Evolutionary conservation across 2,797 vertebrate species (phyloP), one percentile per base, ranked within the genome.

Genomic region (Hemibagrus guttatus): DNA sequence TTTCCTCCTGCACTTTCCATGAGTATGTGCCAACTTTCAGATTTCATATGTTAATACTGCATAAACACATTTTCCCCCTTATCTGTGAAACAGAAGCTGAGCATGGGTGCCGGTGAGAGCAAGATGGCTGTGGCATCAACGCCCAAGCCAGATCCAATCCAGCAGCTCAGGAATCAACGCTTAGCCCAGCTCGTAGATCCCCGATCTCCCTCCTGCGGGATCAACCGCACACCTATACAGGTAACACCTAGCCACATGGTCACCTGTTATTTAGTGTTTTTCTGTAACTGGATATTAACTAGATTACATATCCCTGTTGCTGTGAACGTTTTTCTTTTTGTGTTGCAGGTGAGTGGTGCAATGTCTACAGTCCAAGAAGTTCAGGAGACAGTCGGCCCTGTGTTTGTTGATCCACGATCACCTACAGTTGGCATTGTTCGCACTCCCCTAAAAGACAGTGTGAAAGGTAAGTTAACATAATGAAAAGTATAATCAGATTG

Each of bases 211-310:
- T 94, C 95, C 35, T 54, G 80, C 0, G 91, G 14, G 3, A 88
- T 96, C 5, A 86, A 93, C 49, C 95, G 96, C 8, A 96, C 95
- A 42, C 96, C 96, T 63, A 95, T 96, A 87, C 96, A 96, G 93
- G 96, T 96, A 88, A 63, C 23, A 0, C 17, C 28, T 74, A 17
- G 11, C 42, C 6, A 81, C 6, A n/a, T 63, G 16, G 13, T 19
- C 59, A 49, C 42, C 39, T 19, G 19, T 42, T 42, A 13, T n/a
- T 59, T 9, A 4, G 13, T n/a, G 58, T n/a, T 46, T 0, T 3
- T 21, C 31, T 58, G 19, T 17, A 28, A 54, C 26, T 13, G 23
- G 2, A 17, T 16, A 13, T 23, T 6, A 63, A 46, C 19, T 46
- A 2, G 0, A 42, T 68, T 82, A 0, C 66, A 0, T 21, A 14